Evolutionary conservation across 2,797 vertebrate species (phyloP), one percentile per base, ranked within the genome.

Genomic region (Sebastes melanostomus): DNA sequence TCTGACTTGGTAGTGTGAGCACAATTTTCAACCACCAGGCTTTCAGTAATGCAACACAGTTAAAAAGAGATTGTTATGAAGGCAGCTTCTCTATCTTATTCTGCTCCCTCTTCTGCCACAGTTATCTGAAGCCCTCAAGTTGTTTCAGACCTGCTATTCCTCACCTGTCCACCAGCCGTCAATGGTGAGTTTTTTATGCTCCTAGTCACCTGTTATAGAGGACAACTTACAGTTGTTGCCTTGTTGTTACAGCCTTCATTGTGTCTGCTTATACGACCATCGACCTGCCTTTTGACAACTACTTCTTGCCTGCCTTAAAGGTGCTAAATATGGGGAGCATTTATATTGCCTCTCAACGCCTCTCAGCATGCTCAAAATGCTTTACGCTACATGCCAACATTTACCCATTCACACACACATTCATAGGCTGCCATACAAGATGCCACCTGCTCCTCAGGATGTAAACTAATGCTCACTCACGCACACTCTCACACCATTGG

Each of bases 151-250:
- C 42, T 69, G 79, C 30, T 29, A 55, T 83, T 72, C 67, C 65
- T 81, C 59, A 81, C 82, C 80, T 86, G 84, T 61, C 80, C 80
- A 80, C 76, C 29, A 80, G 82, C 6, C 1, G 58, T 71, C 63
- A 56, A 59, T 70, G 38, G 1, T 36, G 77, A 66, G 65, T 24
- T 61, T 22, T 22, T 32, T 50, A 4, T 30, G 14, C 11, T 74
- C 5, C 10, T 29, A 12, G 3, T 36, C 27, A 52, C 18, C 50
- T 27, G 24, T 3, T 11, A 3, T 1, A 66, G 3, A 54, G 4
- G 20, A 70, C 30, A 32, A 34, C 6, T 10, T 24, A 30, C 7
- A 63, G 27, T 1, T 70, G 50, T 24, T 69, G 42, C 14, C n/a
- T 56, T 9, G 6, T 2, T 36, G 52, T n/a, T 46, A 30, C 18